Base-by-base conservation (phyloP, 2,888 invertebrate species). In the Troilus luridus region DNA sequence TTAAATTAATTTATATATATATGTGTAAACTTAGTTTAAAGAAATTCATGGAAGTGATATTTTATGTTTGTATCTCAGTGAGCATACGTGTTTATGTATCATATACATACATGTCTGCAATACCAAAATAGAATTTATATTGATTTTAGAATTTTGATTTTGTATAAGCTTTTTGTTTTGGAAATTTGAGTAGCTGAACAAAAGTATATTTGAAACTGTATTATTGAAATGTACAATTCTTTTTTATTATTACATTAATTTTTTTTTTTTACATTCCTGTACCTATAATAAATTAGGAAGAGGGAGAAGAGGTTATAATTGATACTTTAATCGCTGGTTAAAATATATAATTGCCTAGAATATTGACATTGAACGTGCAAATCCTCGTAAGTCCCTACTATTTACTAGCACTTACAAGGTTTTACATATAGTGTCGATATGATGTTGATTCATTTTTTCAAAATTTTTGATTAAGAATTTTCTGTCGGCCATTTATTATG, bases 151-250 rank as follows among this genome's bases (percentile, higher is more conserved):
- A 24, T 27, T 24, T 67, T 67, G 24, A 67, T 24, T 67, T 5
- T 81, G 54, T 81, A 81, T 8, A 81, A 41, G 17, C 3, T 19
- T 54, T 54, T 54, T 27, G 77, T 77, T 77, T 77, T 77, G 8
- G 10, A 21, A 81, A 81, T 21, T 81, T 54, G 21, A 81, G 21
- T 54, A 81, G 54, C 11, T 56, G 21, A 54, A 81, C 27, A 77
- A 81, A 81, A 81, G 54, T 81, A 54, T 81, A 54, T 81, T 81
- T 81, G 81, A 21, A 81, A 81, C 81, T 81, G 21, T 81, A 81
- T 56, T 54, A 56, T 81, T 81, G 9, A 27, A 27, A 27, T 72
- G 72, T 72, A 72, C 27, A 14, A 72, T 27, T 24, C 8, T 62
- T 62, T 62, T 67, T 67, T 67, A 24, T 67, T 67, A 67, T 27